phyloP scores from a whole-genome alignment of 2,797 vertebrate species.

The Coregonus suidteri region DNA sequence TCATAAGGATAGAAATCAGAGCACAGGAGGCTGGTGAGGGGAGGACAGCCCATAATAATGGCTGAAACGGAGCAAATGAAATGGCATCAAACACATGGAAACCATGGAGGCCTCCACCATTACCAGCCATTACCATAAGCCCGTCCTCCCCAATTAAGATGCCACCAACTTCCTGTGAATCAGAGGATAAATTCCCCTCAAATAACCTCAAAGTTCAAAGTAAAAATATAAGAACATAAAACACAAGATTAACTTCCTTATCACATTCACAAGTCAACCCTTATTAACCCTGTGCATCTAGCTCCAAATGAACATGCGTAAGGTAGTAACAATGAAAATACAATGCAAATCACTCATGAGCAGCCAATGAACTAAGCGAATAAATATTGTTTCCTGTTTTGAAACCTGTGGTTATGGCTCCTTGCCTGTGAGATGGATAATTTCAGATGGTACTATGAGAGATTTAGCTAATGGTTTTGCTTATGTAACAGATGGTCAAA shows the following conservation, averaged over 20 bases:
- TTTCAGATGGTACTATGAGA: conserved; percentile 9
- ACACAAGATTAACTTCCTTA: not conserved
- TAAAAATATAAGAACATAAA: not conserved
- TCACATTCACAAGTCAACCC: not conserved
- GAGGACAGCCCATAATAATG: too few species aligned
- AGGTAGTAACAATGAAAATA: not conserved
- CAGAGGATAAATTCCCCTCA: too few species aligned
- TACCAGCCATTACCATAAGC: too few species aligned
- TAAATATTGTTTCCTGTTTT: not conserved
- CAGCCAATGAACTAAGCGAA: not conserved
- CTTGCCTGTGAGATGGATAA: not conserved
- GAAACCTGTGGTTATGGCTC: not conserved
- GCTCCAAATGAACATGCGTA: not conserved
- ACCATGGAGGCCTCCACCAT: too few species aligned
- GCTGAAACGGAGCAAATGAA: too few species aligned
- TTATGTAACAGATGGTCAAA: conserved; percentile 8
- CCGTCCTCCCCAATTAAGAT: not conserved
- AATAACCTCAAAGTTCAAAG: not conserved
- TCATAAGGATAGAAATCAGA: not conserved
- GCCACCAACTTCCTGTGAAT: not conserved
- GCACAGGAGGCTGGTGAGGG: not conserved
- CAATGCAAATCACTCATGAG: not conserved
- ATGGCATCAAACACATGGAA: too few species aligned
- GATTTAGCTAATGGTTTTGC: conserved; percentile 1
- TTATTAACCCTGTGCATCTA: not conserved